A percentile compares a stretch with the other conserved stretches of the same genome.
These are phyloP conservation scores for Porites cylindrica DNA, from an alignment of 92 coral and sea anemone genomes.

Conservation along the genomic window DNA sequence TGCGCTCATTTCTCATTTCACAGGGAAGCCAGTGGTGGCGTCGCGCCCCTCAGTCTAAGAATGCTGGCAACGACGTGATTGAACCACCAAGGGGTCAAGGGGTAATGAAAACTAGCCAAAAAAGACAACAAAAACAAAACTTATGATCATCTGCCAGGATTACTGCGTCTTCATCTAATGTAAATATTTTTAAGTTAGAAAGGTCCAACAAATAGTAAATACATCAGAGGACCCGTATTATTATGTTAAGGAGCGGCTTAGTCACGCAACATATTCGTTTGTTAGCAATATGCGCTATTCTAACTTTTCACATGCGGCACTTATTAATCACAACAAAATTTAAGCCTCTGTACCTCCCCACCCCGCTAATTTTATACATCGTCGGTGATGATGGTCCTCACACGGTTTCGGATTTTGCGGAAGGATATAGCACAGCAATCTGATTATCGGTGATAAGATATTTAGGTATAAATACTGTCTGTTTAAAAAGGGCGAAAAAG, in stretches of 20 bases:
- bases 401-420: slow-evolving; percentile 12
- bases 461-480: slow-evolving; percentile 2
- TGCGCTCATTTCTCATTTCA: too few relatives aligned
- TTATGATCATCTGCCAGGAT: not conserved
- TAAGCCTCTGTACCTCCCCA: not conserved
- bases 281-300: not conserved
- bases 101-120: not conserved
- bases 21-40: too few relatives aligned
- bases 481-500: not conserved
- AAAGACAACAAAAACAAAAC: not conserved
- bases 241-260: not conserved
- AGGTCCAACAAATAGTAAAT: not conserved
- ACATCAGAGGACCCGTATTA: not conserved
- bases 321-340: not conserved
- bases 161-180: not conserved
- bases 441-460: slow-evolving; percentile 36
- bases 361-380: not conserved
- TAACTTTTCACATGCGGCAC: not conserved
- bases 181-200: not conserved
- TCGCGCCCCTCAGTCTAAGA: too few relatives aligned
- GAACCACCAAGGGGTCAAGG: not conserved
- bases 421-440: slow-evolving; percentile 23
- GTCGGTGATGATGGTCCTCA: too few relatives aligned
- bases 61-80: not conserved
- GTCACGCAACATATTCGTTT: not conserved